Base-by-base conservation (phyloP, 2,113 vertebrate species). In the Indri indri region DNA sequence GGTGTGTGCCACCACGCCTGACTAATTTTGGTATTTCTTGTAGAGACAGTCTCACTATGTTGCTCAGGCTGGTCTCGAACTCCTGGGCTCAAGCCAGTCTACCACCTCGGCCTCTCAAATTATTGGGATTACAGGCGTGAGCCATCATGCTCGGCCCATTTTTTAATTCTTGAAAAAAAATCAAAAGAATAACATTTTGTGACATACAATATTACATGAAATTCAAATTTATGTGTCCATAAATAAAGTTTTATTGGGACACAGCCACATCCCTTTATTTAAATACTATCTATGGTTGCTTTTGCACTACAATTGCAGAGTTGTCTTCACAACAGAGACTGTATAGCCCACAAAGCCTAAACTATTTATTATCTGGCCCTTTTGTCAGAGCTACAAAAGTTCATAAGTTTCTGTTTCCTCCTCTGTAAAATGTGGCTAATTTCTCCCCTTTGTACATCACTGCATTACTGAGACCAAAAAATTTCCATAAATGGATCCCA, bases 351-450 rank as follows among this genome's bases (percentile, higher is more conserved):
- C 52, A 96, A 84, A 47, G 40, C 27, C 80, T 71, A 81, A 94
- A 96, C 57, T 65, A 95, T 86, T 97, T 95, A 89, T 47, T 79
- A 13, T 54, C 77, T 88, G 57, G 63, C 50, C 47, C 32, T 45
- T 94, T 70, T 34, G 34, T 61, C 14, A 27, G 91, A 76, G 57
- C 63, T 86, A 86, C 59, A 95, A 91, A 68, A 68, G 32, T 77
- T 50, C 16, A 3, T 74, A 45, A 27, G 37, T 57, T 71, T 37
- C 22, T 68, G 45, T 74, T 94, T 95, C 68, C 34, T 88, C 40
- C 30, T 88, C 32, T 65, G 59, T 45, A 57, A 47, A 94, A 54
- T 40, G 0, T 66, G 52, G 23, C 82, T 94, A 63, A 65, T 94
- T 71, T 91, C 34, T 88, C 50, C 40, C 57, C n/a, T 59, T 74